Conservation (phyloP, 1,140 invertebrate genomes). For the Apis mellifera region DNA sequence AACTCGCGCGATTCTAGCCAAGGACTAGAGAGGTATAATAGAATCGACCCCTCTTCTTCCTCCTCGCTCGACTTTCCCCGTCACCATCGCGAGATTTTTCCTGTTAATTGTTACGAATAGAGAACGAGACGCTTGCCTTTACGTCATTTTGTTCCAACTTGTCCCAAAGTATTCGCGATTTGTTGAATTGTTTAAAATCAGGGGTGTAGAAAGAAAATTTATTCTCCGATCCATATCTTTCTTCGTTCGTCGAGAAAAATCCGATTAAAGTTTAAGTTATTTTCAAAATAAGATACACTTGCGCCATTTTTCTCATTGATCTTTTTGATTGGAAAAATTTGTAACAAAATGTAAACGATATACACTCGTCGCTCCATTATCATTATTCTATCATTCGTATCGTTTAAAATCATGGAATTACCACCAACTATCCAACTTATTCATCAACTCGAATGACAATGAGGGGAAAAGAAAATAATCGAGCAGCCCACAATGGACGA, state of each 20-base stretch:
- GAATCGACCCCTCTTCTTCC: slow-evolving; percentile 17
- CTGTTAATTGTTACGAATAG: slow-evolving; percentile 26
- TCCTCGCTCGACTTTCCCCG: slow-evolving; percentile 37
- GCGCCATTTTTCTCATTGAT: too few species aligned
- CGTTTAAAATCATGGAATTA: too few species aligned
- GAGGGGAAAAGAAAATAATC: neutral
- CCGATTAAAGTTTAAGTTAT: neutral
- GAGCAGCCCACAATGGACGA: slow-evolving; percentile 12
- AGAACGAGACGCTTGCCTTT: neutral
- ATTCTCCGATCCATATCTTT: too few species aligned
- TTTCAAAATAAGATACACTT: neutral
- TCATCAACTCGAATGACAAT: neutral
- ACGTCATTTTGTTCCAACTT: neutral
- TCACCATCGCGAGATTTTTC: slow-evolving; percentile 31
- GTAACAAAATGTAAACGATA: too few species aligned
- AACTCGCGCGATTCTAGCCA: slow-evolving; percentile 46
- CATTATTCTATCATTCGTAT: too few species aligned
- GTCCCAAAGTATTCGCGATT: too few species aligned
- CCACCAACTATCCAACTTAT: too few species aligned
- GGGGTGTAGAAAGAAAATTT: too few species aligned
- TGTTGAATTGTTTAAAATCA: too few species aligned
- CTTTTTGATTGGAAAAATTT: too few species aligned
- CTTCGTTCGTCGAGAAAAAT: too few species aligned
- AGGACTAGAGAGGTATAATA: slow-evolving; percentile 55
- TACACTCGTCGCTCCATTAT: too few species aligned